phyloP scores from a whole-genome alignment of 2,797 vertebrate genomes.

The Myotis findleyi region DNA sequence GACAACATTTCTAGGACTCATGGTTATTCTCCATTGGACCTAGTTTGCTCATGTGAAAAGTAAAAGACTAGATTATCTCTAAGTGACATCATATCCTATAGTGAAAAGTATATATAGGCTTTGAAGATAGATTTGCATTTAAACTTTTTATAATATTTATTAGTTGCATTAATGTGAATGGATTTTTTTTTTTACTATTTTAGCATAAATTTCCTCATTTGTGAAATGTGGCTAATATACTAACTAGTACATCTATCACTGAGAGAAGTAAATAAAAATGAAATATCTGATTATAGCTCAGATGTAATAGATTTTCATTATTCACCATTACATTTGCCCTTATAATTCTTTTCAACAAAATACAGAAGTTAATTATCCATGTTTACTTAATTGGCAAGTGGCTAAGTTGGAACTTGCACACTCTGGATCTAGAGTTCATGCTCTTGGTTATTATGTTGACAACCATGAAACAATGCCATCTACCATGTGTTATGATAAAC shows the following conservation, averaged over 20 bases:
- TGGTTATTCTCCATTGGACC: background rate
- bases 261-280: background rate
- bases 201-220: background rate
- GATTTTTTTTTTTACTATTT: background rate
- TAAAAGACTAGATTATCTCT: background rate
- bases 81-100: background rate
- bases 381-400: background rate
- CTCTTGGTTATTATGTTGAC: background rate
- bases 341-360: slow-evolving; percentile 1
- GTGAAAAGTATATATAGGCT: background rate
- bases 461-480: background rate
- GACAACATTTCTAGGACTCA: background rate
- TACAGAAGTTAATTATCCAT: background rate
- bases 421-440: background rate
- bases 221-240: background rate
- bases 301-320: background rate
- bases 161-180: slow-evolving; percentile 13
- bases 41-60: background rate
- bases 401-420: background rate
- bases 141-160: background rate
- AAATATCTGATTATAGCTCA: background rate
- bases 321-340: background rate
- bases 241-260: background rate
- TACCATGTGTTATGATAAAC: background rate
- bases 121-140: background rate